phyloP scores from a whole-genome alignment of 2,797 vertebrate genomes.

The Phyllotis vaccarum region DNA sequence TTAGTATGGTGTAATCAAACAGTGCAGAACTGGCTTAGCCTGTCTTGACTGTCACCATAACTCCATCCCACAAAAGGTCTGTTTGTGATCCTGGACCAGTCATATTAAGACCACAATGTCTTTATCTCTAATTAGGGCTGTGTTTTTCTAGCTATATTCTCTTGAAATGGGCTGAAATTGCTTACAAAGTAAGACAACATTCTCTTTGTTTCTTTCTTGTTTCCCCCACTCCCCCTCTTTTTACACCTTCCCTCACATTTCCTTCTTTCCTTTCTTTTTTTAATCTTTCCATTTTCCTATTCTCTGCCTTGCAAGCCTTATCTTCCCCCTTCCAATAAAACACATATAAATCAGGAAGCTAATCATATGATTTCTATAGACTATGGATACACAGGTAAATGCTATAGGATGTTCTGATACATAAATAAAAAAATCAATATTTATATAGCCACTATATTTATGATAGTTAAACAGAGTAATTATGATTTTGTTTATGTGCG shows the following conservation, averaged over 20 bases:
- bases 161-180: background rate
- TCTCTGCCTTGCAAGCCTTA: background rate
- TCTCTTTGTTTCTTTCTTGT: background rate
- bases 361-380: background rate
- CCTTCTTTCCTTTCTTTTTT: too few relatives aligned
- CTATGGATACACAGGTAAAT: background rate
- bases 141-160: background rate
- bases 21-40: background rate
- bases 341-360: background rate
- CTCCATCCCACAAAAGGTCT: background rate
- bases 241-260: too few relatives aligned
- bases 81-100: background rate
- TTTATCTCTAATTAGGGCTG: background rate
- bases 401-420: background rate
- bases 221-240: rapidly evolving
- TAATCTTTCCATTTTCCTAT: rapidly evolving
- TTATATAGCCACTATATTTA: background rate
- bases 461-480: background rate
- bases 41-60: background rate
- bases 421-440: background rate
- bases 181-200: background rate
- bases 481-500: background rate
- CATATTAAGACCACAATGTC: background rate
- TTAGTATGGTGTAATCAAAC: conserved; percentile 14
- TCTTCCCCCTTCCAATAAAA: background rate